Conservation (phyloP, 2,797 vertebrate species). For the Sparus aurata region DNA sequence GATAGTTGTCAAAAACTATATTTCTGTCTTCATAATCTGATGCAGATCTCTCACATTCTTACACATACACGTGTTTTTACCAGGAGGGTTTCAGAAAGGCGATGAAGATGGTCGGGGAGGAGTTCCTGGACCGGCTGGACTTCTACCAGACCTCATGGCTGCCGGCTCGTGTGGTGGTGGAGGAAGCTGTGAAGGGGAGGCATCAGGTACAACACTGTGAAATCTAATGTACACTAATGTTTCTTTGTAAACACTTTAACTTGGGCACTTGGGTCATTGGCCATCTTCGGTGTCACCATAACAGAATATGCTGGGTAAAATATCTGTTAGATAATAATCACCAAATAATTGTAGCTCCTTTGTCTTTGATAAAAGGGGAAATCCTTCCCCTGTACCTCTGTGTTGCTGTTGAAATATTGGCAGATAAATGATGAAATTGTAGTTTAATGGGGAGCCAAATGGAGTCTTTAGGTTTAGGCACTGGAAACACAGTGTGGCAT, state of each 20-base stretch:
- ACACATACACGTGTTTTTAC: constrained; percentile 13
- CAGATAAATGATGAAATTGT: too few species aligned
- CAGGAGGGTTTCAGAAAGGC: constrained; percentile 91
- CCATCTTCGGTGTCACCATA: background rate
- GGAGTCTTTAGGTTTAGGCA: too few species aligned
- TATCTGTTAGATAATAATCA: background rate
- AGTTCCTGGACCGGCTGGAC: constrained; percentile 92
- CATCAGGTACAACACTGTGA: constrained; percentile 83
- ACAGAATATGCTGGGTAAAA: background rate
- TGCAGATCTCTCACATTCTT: background rate
- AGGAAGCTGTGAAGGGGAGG: constrained; percentile 86
- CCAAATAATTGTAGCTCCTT: background rate
- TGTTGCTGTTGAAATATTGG: too few species aligned
- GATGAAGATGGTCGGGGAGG: constrained; percentile 88
- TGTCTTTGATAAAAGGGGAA: background rate
- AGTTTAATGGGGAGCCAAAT: too few species aligned
- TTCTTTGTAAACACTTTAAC: background rate
- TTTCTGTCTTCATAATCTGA: background rate
- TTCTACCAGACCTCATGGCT: constrained; percentile 92
- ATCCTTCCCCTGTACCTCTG: too few species aligned
- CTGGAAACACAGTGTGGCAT: too few species aligned
- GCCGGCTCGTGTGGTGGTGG: constrained; percentile 90
- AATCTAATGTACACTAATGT: background rate
- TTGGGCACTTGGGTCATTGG: background rate
- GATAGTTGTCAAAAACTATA: background rate